These are phyloP conservation scores for Keiferia lycopersicella DNA, from an alignment of 2,888 invertebrate genomes.

Conservation along the genomic window DNA sequence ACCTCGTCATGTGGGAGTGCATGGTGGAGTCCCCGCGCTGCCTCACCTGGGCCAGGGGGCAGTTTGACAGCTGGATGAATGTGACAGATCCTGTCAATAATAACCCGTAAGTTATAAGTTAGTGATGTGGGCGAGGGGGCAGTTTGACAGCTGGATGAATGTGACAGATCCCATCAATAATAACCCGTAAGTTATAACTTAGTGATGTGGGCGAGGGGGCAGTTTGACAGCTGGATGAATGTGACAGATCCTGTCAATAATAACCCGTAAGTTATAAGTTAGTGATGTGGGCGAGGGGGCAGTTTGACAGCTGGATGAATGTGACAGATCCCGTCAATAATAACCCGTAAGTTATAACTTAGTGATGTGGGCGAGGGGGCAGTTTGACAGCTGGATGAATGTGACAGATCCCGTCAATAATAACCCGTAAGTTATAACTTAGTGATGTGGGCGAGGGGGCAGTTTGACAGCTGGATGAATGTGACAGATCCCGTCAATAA, in stretches of 20 bases:
- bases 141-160: conserved; percentile 45
- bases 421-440: conserved; percentile 29
- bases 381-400: conserved; percentile 45
- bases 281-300: conserved; percentile 76
- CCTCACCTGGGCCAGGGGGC: conserved; percentile 70
- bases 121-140: conserved; percentile 76
- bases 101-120: conserved; percentile 79
- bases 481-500: conserved; percentile 40
- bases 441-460: conserved; percentile 75
- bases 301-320: conserved; percentile 45
- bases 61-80: conserved; percentile 61
- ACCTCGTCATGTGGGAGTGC: conserved; percentile 82
- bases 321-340: conserved; percentile 40
- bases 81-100: conserved; percentile 40
- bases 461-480: conserved; percentile 51
- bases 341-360: conserved; percentile 79
- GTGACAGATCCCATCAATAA: conserved; percentile 40
- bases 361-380: conserved; percentile 75
- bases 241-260: conserved; percentile 40
- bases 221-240: conserved; percentile 45
- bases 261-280: conserved; percentile 79
- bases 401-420: conserved; percentile 40
- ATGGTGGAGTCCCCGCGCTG: conserved; percentile 79
- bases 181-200: conserved; percentile 79
- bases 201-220: conserved; percentile 76